Evolutionary conservation across 2,888 invertebrate species (phyloP).

Genomic region (Scaptomyza tumidula): DNA sequence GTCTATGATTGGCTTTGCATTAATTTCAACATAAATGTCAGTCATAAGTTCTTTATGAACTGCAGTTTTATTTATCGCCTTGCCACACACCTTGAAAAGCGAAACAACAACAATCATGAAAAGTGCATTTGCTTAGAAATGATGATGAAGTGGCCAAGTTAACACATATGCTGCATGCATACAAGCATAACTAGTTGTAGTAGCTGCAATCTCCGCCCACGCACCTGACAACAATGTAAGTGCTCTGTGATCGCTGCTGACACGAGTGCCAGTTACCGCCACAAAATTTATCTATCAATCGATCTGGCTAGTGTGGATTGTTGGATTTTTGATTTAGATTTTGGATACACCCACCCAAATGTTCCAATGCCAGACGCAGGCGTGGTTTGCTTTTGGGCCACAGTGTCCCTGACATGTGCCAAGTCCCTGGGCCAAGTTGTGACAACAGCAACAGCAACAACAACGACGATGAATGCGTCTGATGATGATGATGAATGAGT

Average conservation of each 20-base stretch:
- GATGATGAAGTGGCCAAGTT: conserved; percentile 71
- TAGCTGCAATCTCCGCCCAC: conserved; percentile 71
- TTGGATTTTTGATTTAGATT: conserved; percentile 20
- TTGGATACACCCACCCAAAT: conserved; percentile 67
- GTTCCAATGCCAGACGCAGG: conserved; percentile 72
- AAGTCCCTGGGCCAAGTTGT: conserved; percentile 54
- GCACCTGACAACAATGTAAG: conserved; percentile 64
- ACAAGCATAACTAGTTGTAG: conserved; percentile 11
- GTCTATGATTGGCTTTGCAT: conserved; percentile 23
- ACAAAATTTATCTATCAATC: conserved; percentile 76
- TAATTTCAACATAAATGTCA: conserved; percentile 21
- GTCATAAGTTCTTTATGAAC: conserved; percentile 26
- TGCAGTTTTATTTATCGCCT: conserved; percentile 26
- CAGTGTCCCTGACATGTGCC: conserved; percentile 65
- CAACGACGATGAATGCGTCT: conserved; percentile 32
- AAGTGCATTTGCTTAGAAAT: conserved; percentile 41
- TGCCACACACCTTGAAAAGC: conserved; percentile 74
- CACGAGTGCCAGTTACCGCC: conserved; percentile 74
- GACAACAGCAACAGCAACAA: conserved; percentile 49
- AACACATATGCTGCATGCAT: neutral
- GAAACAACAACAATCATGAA: conserved; percentile 33
- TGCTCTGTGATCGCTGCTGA: conserved; percentile 54
- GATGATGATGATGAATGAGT: conserved; percentile 79
- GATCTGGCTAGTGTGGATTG: conserved; percentile 67
- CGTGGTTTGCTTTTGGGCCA: conserved; percentile 55